Conservation (phyloP, 2,888 invertebrate species). For the Cordylochernes scorpioides region DNA sequence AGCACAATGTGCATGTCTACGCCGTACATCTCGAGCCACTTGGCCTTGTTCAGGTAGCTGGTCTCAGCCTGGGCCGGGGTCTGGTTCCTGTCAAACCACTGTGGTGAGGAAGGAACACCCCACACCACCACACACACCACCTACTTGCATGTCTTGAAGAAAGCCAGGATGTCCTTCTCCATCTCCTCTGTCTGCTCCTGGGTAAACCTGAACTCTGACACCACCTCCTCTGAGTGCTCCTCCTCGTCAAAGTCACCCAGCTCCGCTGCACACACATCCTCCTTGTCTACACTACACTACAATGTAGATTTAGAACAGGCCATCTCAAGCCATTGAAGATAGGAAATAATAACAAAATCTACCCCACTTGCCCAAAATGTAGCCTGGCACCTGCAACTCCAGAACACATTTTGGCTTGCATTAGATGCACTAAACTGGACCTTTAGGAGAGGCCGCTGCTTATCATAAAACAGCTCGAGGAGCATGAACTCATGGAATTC, state of each 20-base stretch:
- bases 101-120: neutral
- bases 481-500: no score
- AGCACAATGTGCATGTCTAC: conserved; percentile 92
- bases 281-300: no score
- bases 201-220: conserved; percentile 91
- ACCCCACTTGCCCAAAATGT: no score
- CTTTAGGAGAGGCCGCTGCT: no score
- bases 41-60: conserved; percentile 66
- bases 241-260: conserved; percentile 81
- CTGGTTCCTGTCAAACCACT: conserved; percentile 34
- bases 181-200: conserved; percentile 86
- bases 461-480: no score
- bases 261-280: conserved; percentile 46
- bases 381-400: no score
- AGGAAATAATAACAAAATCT: no score
- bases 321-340: no score
- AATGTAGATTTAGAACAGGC: no score
- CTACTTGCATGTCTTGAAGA: conserved; percentile 34
- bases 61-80: conserved; percentile 62
- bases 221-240: conserved; percentile 75
- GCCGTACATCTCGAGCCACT: conserved; percentile 79
- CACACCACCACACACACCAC: neutral
- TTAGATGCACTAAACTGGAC: no score
- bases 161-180: conserved; percentile 75
- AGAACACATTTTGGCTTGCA: no score